Conservation (phyloP, 2,797 vertebrate species). For the Lagocephalus sceleratus region DNA sequence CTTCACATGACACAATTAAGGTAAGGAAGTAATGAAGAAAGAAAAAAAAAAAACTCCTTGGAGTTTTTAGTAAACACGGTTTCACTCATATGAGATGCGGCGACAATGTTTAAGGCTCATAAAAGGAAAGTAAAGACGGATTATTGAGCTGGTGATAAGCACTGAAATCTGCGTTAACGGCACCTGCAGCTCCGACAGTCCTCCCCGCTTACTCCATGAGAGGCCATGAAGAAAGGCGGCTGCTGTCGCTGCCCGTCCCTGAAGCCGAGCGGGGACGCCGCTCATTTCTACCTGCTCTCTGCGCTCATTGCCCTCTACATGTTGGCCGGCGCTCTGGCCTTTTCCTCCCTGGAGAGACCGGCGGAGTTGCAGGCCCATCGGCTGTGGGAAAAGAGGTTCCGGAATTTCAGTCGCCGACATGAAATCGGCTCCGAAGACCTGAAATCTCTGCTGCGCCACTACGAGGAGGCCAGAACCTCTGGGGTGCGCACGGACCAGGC, state of each 20-base stretch:
- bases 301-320: conserved; percentile 60
- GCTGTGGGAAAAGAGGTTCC: conserved; percentile 51
- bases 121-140: conserved; percentile 45
- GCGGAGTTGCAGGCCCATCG: conserved; percentile 52
- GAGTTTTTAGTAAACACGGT: neutral
- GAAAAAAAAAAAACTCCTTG: too few relatives aligned
- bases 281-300: conserved; percentile 50
- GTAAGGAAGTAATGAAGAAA: too few relatives aligned
- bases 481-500: conserved; percentile 48
- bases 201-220: neutral
- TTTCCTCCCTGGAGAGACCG: conserved; percentile 63
- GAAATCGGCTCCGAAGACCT: conserved; percentile 44
- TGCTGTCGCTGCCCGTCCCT: conserved; percentile 19
- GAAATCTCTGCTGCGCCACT: conserved; percentile 44
- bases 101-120: conserved; percentile 36
- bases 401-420: conserved; percentile 45
- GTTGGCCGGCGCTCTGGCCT: conserved; percentile 62
- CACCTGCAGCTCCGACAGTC: conserved; percentile 8
- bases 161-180: conserved; percentile 11
- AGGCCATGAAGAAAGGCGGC: conserved; percentile 29
- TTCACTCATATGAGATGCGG: neutral
- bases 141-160: conserved; percentile 55
- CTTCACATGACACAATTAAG: too few relatives aligned
- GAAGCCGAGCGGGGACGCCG: conserved; percentile 38
- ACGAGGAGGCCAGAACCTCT: conserved; percentile 54